Evolutionary conservation across 1,140 invertebrate species (phyloP), one percentile per base, ranked within the genome.

Genomic region (Calliphora vicina): DNA sequence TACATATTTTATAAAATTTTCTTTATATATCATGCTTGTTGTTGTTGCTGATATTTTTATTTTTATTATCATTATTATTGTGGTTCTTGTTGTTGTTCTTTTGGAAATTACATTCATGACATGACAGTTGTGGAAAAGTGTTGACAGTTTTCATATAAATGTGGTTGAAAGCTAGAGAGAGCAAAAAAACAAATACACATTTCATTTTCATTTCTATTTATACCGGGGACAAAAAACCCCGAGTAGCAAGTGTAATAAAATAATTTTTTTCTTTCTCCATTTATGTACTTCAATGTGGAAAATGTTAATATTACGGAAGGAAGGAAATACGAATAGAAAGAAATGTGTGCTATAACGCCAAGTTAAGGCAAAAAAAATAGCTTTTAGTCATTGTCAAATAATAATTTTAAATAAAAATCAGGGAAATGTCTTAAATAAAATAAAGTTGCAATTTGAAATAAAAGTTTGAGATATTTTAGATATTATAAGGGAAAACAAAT

Each of bases 81-180:
- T 15, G 50, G 50, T 57, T 57, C 13, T 57, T 57, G 20, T 9
- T 67, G 61, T 23, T 23, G n/a, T 25, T 25, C 20, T 67, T 23
- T 35, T 67, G 20, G 12, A 67, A 23, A 67, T 67, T n/a, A 76
- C 73, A 42, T 76, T 76, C 73, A 78, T 78, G 74, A 78, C 35
- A 78, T 78, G 74, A 78, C 35, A 78, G 74, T 78, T 78, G 35
- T 78, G 20, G n/a, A 35, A 78, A 43, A 78, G 74, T 78, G 74
- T 78, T 78, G 74, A 78, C 74, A 78, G 35, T 78, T 78, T 78
- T 78, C 20, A 23, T 23, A 57, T 57, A n/a, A 57, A 57, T 57
- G 50, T 57, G 50, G 50, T 57, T 57, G 50, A n/a, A n/a, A n/a
- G 6, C 35, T 35, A 35, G 10, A 35, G 35, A 35, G 10, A 35